Evolutionary conservation across 2,888 invertebrate genomes (phyloP).

Genomic region (Argyresthia goedartella): DNA sequence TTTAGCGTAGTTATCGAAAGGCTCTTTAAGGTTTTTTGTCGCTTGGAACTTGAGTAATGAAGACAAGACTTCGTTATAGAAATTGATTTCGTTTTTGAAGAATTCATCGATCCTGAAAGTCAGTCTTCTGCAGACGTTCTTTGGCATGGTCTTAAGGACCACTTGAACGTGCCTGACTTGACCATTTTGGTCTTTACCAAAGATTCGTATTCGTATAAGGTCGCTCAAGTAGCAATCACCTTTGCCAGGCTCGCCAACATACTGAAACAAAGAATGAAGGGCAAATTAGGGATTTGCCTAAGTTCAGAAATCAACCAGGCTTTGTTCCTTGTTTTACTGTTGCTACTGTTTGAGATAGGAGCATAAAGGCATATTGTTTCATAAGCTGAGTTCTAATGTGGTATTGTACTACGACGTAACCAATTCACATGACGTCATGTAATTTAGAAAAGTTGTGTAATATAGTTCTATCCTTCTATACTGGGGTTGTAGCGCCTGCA

Average conservation of each 20-base stretch:
- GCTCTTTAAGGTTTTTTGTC: slow-evolving; percentile 41
- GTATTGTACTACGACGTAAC: too few relatives aligned
- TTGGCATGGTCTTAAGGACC: slow-evolving; percentile 77
- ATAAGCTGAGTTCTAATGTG: too few relatives aligned
- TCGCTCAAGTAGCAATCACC: slow-evolving; percentile 80
- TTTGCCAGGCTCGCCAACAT: slow-evolving; percentile 60
- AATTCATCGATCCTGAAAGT: slow-evolving; percentile 76
- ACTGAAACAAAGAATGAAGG: slow-evolving; percentile 30
- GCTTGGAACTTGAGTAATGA: slow-evolving; percentile 52
- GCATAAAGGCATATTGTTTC: too few relatives aligned
- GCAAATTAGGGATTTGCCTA: too few relatives aligned
- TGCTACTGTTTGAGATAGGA: too few relatives aligned
- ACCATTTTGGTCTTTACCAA: slow-evolving; percentile 40
- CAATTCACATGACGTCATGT: too few relatives aligned
- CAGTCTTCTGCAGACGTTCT: slow-evolving; percentile 71
- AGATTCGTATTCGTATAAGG: slow-evolving; percentile 70
- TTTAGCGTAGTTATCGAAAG: slow-evolving; percentile 61
- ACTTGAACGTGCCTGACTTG: slow-evolving; percentile 51
- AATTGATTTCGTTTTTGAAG: slow-evolving; percentile 78
- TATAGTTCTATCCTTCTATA: too few relatives aligned
- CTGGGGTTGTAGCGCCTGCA: too few relatives aligned
- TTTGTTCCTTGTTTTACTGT: too few relatives aligned
- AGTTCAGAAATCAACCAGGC: too few relatives aligned
- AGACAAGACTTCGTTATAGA: slow-evolving; percentile 70
- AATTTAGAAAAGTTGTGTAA: too few relatives aligned